Percentiles rank a stretch among this genome's conserved stretches.
These are phyloP conservation scores for Astreopora myriophthalma DNA, from an alignment of 64 coral and sea anemone genomes.

Conservation along the genomic window DNA sequence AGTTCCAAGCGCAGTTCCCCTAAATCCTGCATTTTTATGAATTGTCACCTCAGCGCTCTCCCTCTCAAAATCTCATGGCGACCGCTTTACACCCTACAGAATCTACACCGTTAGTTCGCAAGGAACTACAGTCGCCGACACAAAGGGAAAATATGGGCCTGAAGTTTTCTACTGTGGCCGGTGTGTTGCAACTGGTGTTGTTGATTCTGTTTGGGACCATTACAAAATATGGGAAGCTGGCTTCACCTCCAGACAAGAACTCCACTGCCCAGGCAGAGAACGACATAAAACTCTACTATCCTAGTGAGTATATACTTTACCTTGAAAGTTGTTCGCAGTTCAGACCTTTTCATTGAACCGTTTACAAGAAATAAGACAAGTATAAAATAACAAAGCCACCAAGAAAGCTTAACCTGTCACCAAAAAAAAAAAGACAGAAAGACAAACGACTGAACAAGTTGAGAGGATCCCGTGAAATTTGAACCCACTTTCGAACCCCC, in stretches of 20 bases:
- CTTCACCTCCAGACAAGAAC: conserved; percentile 31
- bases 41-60: neutral
- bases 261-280: neutral
- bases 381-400: too few species aligned
- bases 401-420: too few species aligned
- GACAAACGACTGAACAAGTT: too few species aligned
- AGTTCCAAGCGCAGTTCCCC: neutral
- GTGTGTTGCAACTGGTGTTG: conserved; percentile 43
- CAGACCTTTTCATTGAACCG: too few species aligned
- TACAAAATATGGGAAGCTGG: conserved; percentile 72
- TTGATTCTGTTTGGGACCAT: conserved; percentile 67
- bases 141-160: neutral
- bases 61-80: neutral
- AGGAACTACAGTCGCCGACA: neutral
- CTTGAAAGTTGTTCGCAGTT: too few species aligned
- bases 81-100: neutral
- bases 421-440: too few species aligned
- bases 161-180: conserved; percentile 56
- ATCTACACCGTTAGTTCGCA: neutral
- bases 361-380: too few species aligned
- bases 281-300: neutral
- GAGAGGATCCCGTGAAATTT: too few species aligned
- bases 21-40: neutral
- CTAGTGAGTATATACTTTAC: neutral
- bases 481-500: too few species aligned